Evolutionary conservation across 2,113 vertebrate species (phyloP), one percentile per base, ranked within the genome.

Genomic region (Cairina moschata): DNA sequence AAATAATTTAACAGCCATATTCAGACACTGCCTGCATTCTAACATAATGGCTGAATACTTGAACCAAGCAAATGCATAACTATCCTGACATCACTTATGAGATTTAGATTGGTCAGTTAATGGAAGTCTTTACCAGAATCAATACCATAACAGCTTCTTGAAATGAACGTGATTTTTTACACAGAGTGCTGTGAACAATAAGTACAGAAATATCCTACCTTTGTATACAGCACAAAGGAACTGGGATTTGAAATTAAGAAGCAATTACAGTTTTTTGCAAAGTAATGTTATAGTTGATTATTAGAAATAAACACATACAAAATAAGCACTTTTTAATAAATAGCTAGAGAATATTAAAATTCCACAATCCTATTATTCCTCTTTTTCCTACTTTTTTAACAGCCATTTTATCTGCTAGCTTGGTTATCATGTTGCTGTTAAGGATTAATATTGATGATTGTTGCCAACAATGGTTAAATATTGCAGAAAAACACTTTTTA

Each of bases 41-140:
- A 97, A 98, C 98, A 97, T 98, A 98, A 98, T 98, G 98, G 98
- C 98, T 97, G 98, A 95, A 97, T 97, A 97, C 97, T 97, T 97
- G 98, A 97, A 97, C 98, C 97, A 97, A 97, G 98, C 97, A 97
- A 98, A 98, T 97, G 98, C 98, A 97, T 98, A 98, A 98, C 98
- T 98, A 98, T 97, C 97, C 97, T 98, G 98, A 98, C 98, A 98
- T 98, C 98, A 98, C 98, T 98, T 98, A 98, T 98, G 98, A 98
- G 98, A 98, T 98, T 98, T 98, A 98, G 98, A 98, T 98, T 98
- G 98, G 98, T 98, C 98, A 98, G 98, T 98, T 98, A 98, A 98
- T 98, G 98, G 98, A 98, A 98, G 98, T 98, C 98, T 98, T 98
- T 98, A 98, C 98, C 98, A 98, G 98, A 98, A 98, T 98, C 98